Base-by-base conservation (phyloP, 2,888 invertebrate species). In the Acanthoscelides obtectus region DNA sequence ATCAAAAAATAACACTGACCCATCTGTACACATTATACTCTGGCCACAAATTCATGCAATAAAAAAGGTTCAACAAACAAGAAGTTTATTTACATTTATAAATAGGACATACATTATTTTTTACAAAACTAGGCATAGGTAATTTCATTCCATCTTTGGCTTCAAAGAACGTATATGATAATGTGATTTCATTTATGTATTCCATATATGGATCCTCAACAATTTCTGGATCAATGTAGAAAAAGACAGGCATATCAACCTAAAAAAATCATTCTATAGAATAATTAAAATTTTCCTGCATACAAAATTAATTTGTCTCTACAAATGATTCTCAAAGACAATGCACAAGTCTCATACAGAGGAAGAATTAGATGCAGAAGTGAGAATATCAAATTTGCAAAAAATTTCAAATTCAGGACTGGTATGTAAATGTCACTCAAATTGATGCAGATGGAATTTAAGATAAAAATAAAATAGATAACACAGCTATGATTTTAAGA, bases 221-320 rank as follows among this genome's bases (percentile, higher is more conserved):
- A 83, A 94, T 96, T 80, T 98, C 98, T 0, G 99, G 99, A 85
- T 99, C 99, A 76, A 99, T 97, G 87, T 97, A 99, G 87, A 99
- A 99, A 85, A 99, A 99, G 72, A 99, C 99, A 71, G 99, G 99
- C 95, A 99, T 96, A 84, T 99, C 99, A 72, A 99, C 98, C 96
- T 97, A 86, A 68, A 87, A 86, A 77, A 72, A 75, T 74, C 20
- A 64, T 25, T 8, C 25, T 25, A 25, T 5, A 25, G 3, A 25
- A 8, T 25, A 25, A 25, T 5, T 25, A 25, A 5, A 3, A 25
- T 25, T 25, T n/a, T n/a, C n/a, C n/a, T n/a, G n/a, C n/a, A n/a
- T n/a, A n/a, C n/a, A n/a, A n/a, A n/a, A n/a, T n/a, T n/a, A n/a
- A n/a, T n/a, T n/a, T n/a, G n/a, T n/a, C n/a, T n/a, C n/a, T n/a